A percentile compares a stretch with the other conserved stretches of the same genome.
Conservation (phyloP, 1,140 invertebrate genomes). For the Wiebesia pumilae region DNA sequence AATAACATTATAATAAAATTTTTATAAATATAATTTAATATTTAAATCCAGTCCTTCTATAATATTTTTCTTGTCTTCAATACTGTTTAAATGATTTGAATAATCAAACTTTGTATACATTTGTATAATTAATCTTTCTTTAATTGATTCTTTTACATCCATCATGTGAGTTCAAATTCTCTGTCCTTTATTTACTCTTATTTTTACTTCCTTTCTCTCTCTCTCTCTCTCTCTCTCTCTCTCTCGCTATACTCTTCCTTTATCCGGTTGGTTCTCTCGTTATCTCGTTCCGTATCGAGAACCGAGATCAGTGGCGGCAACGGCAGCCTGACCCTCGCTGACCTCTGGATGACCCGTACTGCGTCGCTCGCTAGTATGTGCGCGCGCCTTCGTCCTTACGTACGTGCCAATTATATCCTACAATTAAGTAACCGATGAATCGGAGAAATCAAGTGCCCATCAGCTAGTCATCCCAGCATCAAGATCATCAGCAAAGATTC, state of each 20-base stretch:
- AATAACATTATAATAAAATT: neutral
- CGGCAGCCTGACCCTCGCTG: conserved; percentile 41
- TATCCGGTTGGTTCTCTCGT: conserved; percentile 5
- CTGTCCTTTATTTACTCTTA: neutral
- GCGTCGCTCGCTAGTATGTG: neutral
- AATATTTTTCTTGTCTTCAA: too few species aligned
- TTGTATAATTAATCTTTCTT: neutral
- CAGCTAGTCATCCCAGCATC: neutral
- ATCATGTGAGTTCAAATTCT: neutral
- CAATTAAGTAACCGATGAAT: conserved; percentile 41
- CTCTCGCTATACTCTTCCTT: neutral
- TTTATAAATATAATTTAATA: too few species aligned
- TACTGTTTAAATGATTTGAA: too few species aligned
- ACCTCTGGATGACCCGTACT: conserved; percentile 48
- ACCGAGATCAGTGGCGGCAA: neutral
- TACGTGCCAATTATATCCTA: conserved; percentile 48
- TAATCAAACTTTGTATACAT: too few species aligned
- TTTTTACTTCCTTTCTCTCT: neutral
- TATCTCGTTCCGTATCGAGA: conserved; percentile 39
- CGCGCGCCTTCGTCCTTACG: conserved; percentile 32
- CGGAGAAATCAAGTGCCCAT: neutral
- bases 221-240: neutral
- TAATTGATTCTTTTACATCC: neutral
- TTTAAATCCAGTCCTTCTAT: too few species aligned
- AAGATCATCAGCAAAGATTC: neutral